A percentile compares a stretch with the other conserved stretches of the same genome.
These are phyloP conservation scores for Melanerpes formicivorus DNA, from an alignment of 2,113 vertebrate genomes.

Conservation along the genomic window DNA sequence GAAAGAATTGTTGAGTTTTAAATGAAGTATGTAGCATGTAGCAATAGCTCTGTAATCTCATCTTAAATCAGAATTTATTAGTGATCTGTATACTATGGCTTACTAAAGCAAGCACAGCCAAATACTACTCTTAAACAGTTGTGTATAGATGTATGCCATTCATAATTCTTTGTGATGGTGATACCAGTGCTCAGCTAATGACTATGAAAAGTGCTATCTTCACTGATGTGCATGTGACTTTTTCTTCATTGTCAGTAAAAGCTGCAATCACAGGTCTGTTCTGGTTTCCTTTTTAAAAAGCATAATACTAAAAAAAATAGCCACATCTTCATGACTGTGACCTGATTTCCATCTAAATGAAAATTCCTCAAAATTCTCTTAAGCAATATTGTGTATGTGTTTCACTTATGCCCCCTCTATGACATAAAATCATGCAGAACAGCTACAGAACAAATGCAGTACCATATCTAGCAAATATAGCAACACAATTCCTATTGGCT, in stretches of 20 bases:
- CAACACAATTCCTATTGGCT: background rate
- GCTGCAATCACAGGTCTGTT: background rate
- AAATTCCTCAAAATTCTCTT: background rate
- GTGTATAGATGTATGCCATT: background rate
- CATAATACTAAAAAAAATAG: background rate
- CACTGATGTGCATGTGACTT: background rate
- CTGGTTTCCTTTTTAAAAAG: background rate
- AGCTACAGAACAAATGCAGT: background rate
- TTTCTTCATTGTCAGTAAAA: background rate
- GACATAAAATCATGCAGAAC: background rate
- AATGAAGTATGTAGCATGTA: background rate
- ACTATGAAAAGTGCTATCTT: background rate
- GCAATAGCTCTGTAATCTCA: background rate
- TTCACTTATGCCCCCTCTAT: background rate
- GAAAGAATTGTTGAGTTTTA: background rate
- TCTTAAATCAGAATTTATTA: background rate
- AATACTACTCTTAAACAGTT: background rate
- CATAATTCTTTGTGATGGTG: background rate
- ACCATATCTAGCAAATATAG: background rate
- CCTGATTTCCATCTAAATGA: background rate
- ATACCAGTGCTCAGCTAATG: background rate
- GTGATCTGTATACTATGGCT: background rate
- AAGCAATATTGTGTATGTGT: background rate
- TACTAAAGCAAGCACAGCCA: background rate
- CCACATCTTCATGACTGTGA: background rate